A percentile compares a stretch with the other conserved stretches of the same genome.
These are phyloP conservation scores for Phalacrocorax brasilianus DNA, from an alignment of 2,113 vertebrate species.

Conservation along the genomic window DNA sequence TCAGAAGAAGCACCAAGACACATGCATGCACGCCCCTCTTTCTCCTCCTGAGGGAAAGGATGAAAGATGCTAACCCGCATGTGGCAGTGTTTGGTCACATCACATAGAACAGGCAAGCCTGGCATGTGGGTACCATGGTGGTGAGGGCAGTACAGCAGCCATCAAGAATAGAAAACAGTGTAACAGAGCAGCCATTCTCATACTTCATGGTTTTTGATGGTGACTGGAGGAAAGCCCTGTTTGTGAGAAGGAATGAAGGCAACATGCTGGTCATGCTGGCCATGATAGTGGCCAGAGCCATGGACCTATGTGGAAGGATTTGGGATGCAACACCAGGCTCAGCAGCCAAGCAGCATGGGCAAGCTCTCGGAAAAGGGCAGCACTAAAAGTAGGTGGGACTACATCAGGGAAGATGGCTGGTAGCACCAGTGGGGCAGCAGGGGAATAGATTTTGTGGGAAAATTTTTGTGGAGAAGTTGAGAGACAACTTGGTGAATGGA, in stretches of 20 bases:
- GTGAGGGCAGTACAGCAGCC: not conserved
- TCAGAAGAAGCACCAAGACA: not conserved
- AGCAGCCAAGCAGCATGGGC: not conserved
- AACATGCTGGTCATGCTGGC: not conserved
- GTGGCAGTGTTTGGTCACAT: accelerated
- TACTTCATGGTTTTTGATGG: not conserved
- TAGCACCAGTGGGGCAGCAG: not conserved
- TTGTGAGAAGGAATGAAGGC: not conserved
- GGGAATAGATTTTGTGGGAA: not conserved
- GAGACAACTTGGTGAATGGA: not conserved
- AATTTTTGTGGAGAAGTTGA: not conserved
- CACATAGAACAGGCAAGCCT: not conserved
- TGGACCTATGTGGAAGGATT: not conserved
- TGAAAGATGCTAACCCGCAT: not conserved
- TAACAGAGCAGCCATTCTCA: not conserved
- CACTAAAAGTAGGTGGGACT: not conserved
- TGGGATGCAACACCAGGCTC: not conserved
- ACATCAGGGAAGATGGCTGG: accelerated
- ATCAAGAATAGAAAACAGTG: not conserved
- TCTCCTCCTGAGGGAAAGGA: not conserved
- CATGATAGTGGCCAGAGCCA: not conserved
- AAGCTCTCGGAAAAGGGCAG: not conserved
- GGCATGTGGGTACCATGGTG: not conserved
- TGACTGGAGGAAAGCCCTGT: not conserved
- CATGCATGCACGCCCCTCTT: not conserved